Conservation (phyloP, 2,888 invertebrate genomes). For the Ennomos erosarius region DNA sequence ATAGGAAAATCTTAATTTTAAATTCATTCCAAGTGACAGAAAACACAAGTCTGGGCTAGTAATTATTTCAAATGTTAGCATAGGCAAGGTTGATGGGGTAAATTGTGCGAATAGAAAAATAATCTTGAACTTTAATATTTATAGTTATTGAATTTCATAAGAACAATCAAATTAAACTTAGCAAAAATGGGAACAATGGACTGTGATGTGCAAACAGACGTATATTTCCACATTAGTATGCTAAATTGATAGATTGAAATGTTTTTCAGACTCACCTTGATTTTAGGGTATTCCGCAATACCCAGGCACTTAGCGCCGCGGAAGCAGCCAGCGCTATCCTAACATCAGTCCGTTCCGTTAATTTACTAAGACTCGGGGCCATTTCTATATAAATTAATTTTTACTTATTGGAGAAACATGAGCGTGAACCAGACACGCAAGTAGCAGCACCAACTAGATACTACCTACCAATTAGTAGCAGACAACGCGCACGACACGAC, state of each 20-base stretch:
- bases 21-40: too few species aligned
- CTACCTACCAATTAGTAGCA: conserved; percentile 11
- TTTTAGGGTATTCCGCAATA: conserved; percentile 81
- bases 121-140: conserved; percentile 19
- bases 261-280: conserved; percentile 68
- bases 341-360: conserved; percentile 88
- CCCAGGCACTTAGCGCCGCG: conserved; percentile 86
- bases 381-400: conserved; percentile 66
- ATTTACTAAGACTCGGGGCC: conserved; percentile 92
- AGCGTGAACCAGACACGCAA: conserved; percentile 23
- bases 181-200: too few species aligned
- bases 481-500: too few species aligned
- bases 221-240: too few species aligned
- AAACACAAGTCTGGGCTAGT: too few species aligned
- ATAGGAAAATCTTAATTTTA: too few species aligned
- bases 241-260: conserved; percentile 20
- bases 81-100: conserved; percentile 2
- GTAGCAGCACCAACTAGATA: too few species aligned
- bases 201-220: too few species aligned
- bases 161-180: background rate
- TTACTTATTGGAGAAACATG: conserved; percentile 12
- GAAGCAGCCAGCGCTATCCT: conserved; percentile 87
- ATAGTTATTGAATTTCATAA: conserved; percentile 12
- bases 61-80: conserved; percentile 8
- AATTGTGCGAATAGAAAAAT: background rate